Percentiles rank a stretch among this genome's conserved stretches.
These are phyloP conservation scores for Blennius ocellaris DNA, from an alignment of 2,113 vertebrate genomes.

Conservation along the genomic window DNA sequence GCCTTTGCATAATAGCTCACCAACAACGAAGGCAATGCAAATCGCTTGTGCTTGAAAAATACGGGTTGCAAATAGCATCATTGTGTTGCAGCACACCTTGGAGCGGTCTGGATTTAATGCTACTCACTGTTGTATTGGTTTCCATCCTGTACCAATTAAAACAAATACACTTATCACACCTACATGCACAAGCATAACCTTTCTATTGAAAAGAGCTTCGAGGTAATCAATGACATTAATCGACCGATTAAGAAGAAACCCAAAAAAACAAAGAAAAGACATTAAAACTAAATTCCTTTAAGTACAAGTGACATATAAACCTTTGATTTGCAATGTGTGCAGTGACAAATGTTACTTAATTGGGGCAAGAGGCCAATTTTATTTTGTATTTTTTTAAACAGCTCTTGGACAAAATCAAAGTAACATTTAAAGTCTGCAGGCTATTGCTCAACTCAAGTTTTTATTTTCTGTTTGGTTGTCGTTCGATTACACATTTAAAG, in stretches of 20 bases:
- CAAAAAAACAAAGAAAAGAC: constrained; percentile 22
- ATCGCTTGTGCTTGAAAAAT: constrained; percentile 31
- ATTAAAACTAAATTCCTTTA: constrained; percentile 6
- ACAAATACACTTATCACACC: neutral
- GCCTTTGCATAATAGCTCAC: constrained; percentile 49
- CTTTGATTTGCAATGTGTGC: constrained; percentile 6
- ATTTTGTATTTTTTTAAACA: neutral
- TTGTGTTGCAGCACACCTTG: constrained; percentile 1
- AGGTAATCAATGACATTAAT: constrained; percentile 56
- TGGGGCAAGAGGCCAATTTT: neutral
- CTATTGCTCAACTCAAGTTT: no score
- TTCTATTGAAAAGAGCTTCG: constrained; percentile 18
- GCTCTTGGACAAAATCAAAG: neutral
- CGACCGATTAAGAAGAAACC: constrained; percentile 50
- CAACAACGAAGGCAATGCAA: constrained; percentile 30
- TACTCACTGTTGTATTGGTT: constrained; percentile 31
- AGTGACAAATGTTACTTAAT: neutral
- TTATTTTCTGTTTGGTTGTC: neutral
- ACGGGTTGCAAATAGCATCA: constrained; percentile 27
- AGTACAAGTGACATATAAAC: neutral
- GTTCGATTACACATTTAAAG: neutral
- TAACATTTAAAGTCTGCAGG: neutral
- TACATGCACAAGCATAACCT: constrained; percentile 1
- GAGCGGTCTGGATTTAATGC: constrained; percentile 17
- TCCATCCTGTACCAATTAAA: constrained; percentile 1